Base-by-base conservation (phyloP, 2,888 invertebrate genomes). In the Caenorhabditis afra region DNA sequence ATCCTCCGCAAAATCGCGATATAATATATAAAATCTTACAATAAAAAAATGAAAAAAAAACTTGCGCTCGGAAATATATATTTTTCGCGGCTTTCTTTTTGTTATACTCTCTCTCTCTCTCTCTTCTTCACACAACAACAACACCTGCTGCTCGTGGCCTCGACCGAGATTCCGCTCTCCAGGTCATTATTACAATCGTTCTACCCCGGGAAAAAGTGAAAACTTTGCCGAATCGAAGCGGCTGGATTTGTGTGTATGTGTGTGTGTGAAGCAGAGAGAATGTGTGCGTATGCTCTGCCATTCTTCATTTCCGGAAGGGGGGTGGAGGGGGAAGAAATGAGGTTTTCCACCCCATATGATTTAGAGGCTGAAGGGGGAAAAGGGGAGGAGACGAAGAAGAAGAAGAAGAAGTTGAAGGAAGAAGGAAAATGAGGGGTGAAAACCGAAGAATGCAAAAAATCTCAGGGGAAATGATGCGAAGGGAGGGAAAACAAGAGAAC, bases 111-210 rank as follows among this genome's bases (percentile, higher is more conserved):
- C 3, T 29, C 29, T 29, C 7, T 7, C 7, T 29, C 29, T 7
- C 7, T 5, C 7, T 29, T 29, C 29, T 29, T 29, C 29, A 7
- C 29, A 29, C 29, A 29, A 67, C 62, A 57, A 55, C 73, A 73
- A 64, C 73, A 73, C 64, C 73, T 73, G 73, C 73, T 58, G 61
- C 47, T 64, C 58, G 18, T 22, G 23, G n/a, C n/a, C n/a, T n/a
- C n/a, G n/a, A n/a, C 50, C 7, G 20, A 47, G 10, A 47, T 3
- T 50, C 16, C 23, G 4, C 62, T 37, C 62, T 49, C 45, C 57
- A 58, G 73, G 64, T 64, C 64, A 73, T 73, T 73, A 64, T 73
- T 65, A 73, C 73, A 73, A 73, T 73, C 49, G 35, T 64, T 64
- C 41, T 12, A 29, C 29, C 29, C 4, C 3, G 29, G 29, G 29